Conservation (phyloP, 2,888 invertebrate genomes). For the Cephus rjabovi region DNA sequence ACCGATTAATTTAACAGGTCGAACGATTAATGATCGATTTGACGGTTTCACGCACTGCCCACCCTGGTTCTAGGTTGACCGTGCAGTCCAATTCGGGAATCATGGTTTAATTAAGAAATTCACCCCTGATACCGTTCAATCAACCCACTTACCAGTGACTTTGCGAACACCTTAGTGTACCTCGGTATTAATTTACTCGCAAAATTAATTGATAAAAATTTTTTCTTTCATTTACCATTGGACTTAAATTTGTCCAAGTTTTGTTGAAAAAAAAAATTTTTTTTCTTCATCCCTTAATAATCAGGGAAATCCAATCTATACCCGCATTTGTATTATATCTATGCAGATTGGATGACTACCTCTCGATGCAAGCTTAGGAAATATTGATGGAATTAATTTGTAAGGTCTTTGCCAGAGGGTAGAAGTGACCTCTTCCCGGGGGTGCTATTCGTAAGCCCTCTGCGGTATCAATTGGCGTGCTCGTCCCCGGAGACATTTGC, state of each 20-base stretch:
- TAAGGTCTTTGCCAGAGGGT: conserved; percentile 9
- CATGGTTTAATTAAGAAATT: background rate
- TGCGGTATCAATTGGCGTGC: conserved; percentile 60
- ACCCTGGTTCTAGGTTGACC: background rate
- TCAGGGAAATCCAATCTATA: background rate
- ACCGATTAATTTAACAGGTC: conserved; percentile 51
- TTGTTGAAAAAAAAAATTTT: background rate
- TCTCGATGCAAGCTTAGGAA: background rate
- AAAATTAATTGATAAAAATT: background rate
- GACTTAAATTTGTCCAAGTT: background rate
- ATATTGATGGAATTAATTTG: conserved; percentile 27
- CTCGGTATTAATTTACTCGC: background rate
- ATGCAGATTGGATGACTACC: background rate
- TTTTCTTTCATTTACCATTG: background rate
- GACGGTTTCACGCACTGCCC: conserved; percentile 39
- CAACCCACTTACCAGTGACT: background rate
- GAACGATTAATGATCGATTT: conserved; percentile 58
- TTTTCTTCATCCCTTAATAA: background rate
- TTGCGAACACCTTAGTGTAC: background rate
- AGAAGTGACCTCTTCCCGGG: conserved; percentile 37
- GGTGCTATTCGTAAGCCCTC: conserved; percentile 56
- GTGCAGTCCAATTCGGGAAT: background rate
- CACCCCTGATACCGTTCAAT: background rate
- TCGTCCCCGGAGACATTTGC: conserved; percentile 47
- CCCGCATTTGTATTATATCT: background rate